phyloP scores from a whole-genome alignment of 1,140 invertebrate genomes.

The Steinernema khuongi region DNA sequence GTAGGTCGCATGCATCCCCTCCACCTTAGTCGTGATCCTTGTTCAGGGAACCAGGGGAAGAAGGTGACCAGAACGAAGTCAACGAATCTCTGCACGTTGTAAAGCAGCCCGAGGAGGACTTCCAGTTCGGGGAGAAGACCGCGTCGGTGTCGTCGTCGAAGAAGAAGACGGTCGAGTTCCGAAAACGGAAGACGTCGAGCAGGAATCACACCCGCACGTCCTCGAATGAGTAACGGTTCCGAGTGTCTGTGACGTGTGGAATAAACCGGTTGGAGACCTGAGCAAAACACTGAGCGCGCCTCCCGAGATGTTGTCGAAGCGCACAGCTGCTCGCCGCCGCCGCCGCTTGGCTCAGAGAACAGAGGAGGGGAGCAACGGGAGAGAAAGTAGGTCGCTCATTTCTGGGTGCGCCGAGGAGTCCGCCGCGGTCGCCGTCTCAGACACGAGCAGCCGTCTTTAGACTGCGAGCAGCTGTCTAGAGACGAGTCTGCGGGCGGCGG shows the following conservation, averaged over 20 bases:
- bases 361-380: too few species aligned
- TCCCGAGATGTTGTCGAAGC: too few species aligned
- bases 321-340: not conserved
- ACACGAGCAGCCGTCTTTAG: too few species aligned
- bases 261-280: not conserved
- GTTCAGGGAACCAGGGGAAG: not conserved
- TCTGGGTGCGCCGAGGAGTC: too few species aligned
- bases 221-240: not conserved
- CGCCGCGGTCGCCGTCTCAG: too few species aligned
- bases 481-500: too few species aligned
- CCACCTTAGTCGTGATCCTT: too few species aligned
- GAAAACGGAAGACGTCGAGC: slow-evolving; percentile 19
- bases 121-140: slow-evolving; percentile 27
- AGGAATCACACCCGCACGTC: not conserved
- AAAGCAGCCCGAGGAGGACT: slow-evolving; percentile 4
- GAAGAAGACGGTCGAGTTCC: slow-evolving; percentile 33
- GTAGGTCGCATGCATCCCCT: not conserved
- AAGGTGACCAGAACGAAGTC: slow-evolving; percentile 9
- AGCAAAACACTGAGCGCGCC: too few species aligned
- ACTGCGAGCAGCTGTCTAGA: too few species aligned
- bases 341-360: too few species aligned
- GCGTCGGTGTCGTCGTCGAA: slow-evolving; percentile 35
- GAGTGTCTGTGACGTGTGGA: not conserved
- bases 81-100: slow-evolving; percentile 7
- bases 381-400: too few species aligned